Conservation (phyloP, 2,797 vertebrate species). For the Stomatorhinus walkeri region DNA sequence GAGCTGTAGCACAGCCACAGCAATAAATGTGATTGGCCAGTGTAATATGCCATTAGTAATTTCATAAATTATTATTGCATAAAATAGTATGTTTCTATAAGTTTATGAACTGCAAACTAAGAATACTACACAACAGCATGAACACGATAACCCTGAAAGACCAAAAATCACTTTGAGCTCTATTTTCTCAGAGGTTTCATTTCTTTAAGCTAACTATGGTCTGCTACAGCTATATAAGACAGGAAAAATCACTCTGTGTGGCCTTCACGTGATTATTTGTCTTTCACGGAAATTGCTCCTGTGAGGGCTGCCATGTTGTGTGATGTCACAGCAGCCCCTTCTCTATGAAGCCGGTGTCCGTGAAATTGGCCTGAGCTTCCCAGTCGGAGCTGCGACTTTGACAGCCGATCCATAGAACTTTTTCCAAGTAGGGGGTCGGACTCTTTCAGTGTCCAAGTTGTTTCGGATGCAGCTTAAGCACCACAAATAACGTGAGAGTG, state of each 20-base stretch:
- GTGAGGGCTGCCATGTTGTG: neutral
- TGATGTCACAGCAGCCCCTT: neutral
- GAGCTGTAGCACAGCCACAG: neutral
- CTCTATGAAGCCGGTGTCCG: neutral
- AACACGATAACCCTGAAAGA: neutral
- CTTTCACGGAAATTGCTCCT: neutral
- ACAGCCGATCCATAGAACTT: neutral
- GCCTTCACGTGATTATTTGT: neutral
- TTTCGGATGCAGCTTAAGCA: neutral
- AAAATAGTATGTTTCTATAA: neutral
- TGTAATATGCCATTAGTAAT: neutral
- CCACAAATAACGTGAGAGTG: neutral
- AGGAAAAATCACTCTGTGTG: neutral
- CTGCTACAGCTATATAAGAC: neutral
- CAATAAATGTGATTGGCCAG: neutral
- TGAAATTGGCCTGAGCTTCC: neutral
- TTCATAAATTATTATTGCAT: neutral
- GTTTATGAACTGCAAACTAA: neutral
- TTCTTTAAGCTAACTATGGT: neutral
- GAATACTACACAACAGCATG: neutral
- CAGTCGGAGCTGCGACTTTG: neutral
- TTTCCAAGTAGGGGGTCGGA: neutral
- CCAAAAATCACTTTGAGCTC: neutral
- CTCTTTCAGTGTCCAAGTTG: neutral
- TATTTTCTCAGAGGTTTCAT: neutral